Evolutionary conservation across 2,888 invertebrate species (phyloP).

Genomic region (Latrodectus elegans): DNA sequence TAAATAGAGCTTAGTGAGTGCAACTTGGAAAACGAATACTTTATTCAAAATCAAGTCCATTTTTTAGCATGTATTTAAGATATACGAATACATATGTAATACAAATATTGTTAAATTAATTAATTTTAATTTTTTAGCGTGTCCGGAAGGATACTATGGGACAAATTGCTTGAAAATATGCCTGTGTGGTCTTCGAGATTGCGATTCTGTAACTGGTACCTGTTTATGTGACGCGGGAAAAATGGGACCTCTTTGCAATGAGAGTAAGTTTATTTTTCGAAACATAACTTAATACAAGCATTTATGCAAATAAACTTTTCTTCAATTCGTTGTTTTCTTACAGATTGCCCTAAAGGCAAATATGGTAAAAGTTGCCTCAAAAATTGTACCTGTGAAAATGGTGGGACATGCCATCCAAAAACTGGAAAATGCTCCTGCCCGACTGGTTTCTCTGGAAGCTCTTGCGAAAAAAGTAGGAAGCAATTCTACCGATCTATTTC

Average conservation of each 20-base stretch:
- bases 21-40: too few species aligned
- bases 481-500: neutral
- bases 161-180: slow-evolving; percentile 69
- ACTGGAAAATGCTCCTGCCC: slow-evolving; percentile 64
- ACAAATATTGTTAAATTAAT: too few species aligned
- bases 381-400: slow-evolving; percentile 62
- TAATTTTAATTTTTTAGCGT: slow-evolving; percentile 28
- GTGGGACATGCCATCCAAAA: slow-evolving; percentile 56
- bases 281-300: neutral
- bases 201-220: slow-evolving; percentile 75
- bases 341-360: slow-evolving; percentile 73
- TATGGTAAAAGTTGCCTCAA: slow-evolving; percentile 75
- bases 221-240: slow-evolving; percentile 77
- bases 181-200: slow-evolving; percentile 70
- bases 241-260: slow-evolving; percentile 75
- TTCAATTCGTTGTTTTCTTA: neutral
- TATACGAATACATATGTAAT: too few species aligned
- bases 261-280: slow-evolving; percentile 35
- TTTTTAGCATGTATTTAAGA: too few species aligned
- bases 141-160: slow-evolving; percentile 68
- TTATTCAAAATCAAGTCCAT: too few species aligned
- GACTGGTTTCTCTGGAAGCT: slow-evolving; percentile 73
- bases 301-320: neutral
- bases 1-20: too few species aligned
- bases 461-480: slow-evolving; percentile 75